Evolutionary conservation across 2,888 invertebrate genomes (phyloP).

Genomic region (Phymatocera aterrima): DNA sequence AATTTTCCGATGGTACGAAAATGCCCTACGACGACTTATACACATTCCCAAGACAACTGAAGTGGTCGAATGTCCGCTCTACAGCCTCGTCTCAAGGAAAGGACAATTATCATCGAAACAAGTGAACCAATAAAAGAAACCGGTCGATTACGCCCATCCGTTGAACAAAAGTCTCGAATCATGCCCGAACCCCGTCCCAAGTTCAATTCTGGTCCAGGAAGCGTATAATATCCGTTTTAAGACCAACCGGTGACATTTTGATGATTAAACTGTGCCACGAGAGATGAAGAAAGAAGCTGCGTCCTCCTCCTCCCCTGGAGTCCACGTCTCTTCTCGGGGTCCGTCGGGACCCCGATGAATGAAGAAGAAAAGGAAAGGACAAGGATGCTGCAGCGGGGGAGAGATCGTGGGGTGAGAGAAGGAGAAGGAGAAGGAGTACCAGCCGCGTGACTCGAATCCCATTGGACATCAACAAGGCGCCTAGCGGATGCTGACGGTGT

Average conservation of each 20-base stretch:
- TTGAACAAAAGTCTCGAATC: too few species aligned
- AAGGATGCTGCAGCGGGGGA: background rate
- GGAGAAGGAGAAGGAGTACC: background rate
- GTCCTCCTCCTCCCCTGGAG: background rate
- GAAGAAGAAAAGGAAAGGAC: conserved; percentile 12
- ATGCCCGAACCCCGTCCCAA: too few species aligned
- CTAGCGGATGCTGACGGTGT: background rate
- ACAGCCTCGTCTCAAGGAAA: too few species aligned
- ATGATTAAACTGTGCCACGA: conserved; percentile 28
- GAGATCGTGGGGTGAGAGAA: too few species aligned
- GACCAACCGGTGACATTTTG: conserved; percentile 25
- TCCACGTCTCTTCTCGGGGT: background rate
- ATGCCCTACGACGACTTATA: too few species aligned
- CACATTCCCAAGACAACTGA: too few species aligned
- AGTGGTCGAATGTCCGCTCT: too few species aligned
- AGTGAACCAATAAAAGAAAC: too few species aligned
- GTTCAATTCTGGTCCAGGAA: background rate
- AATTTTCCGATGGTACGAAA: too few species aligned
- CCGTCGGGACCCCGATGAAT: background rate
- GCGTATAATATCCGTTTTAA: conserved; percentile 30
- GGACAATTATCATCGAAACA: too few species aligned
- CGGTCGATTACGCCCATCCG: too few species aligned
- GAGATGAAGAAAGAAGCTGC: background rate
- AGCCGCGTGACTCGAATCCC: conserved; percentile 39
- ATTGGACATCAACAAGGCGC: background rate